A percentile compares a stretch with the other conserved stretches of the same genome.
phyloP scores from a whole-genome alignment of 2,113 vertebrate genomes.

The Menura novaehollandiae region DNA sequence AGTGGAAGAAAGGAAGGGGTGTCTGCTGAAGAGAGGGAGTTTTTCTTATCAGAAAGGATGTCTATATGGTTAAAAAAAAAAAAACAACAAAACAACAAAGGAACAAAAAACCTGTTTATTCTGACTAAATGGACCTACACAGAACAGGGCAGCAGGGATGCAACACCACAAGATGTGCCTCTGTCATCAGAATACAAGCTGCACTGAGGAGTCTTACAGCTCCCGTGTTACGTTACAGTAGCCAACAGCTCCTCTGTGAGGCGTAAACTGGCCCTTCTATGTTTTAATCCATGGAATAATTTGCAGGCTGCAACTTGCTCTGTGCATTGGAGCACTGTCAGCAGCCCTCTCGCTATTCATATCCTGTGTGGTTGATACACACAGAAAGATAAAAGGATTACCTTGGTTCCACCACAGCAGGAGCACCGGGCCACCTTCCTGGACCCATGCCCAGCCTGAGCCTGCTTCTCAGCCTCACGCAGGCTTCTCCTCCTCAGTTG shows the following conservation, averaged over 20 bases:
- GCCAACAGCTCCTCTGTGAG: constrained; percentile 57
- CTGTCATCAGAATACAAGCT: background rate
- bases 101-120: background rate
- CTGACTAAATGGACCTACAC: background rate
- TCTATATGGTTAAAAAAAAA: background rate
- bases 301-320: background rate
- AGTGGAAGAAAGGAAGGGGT: background rate
- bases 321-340: background rate
- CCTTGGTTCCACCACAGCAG: accelerated
- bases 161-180: background rate
- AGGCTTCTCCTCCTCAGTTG: background rate
- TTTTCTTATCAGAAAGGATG: background rate
- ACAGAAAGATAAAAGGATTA: background rate
- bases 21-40: background rate
- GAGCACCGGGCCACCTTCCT: background rate
- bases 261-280: background rate
- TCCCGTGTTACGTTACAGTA: background rate
- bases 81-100: background rate
- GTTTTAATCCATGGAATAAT: background rate
- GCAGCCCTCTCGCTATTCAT: background rate
- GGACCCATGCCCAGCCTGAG: background rate
- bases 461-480: background rate
- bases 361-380: background rate
- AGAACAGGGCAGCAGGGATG: background rate
- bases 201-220: background rate